phyloP scores from a whole-genome alignment of 2,113 vertebrate species.

The Proteles cristata region DNA sequence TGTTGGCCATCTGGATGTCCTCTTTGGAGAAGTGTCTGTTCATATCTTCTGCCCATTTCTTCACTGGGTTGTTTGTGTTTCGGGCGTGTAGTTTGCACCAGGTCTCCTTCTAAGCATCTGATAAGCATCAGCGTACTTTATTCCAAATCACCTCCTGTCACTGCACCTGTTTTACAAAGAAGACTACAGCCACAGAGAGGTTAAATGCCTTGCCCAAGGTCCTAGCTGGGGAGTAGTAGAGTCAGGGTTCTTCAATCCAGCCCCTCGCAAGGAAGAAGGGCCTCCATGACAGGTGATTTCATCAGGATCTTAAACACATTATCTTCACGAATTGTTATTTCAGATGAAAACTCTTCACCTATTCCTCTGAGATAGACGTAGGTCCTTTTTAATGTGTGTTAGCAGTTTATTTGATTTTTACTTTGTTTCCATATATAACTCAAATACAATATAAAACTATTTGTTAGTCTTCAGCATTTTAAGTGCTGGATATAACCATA shows the following conservation, averaged over 20 bases:
- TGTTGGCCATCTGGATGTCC: too few relatives aligned
- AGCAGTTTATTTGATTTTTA: slow-evolving; percentile 23
- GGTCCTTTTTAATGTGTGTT: slow-evolving; percentile 26
- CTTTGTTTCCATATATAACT: not conserved
- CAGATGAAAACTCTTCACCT: not conserved
- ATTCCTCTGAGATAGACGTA: not conserved
- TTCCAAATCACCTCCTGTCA: not conserved
- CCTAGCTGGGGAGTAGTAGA: not conserved
- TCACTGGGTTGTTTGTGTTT: too few relatives aligned
- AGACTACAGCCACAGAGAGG: not conserved
- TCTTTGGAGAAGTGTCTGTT: too few relatives aligned
- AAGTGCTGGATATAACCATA: not conserved
- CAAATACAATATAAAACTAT: slow-evolving; percentile 2
- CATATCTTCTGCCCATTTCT: too few relatives aligned
- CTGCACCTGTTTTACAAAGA: not conserved
- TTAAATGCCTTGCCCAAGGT: not conserved
- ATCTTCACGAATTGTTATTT: not conserved
- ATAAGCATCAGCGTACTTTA: not conserved
- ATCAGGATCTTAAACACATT: not conserved
- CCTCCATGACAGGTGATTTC: not conserved
- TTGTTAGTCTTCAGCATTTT: slow-evolving; percentile 1
- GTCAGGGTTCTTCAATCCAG: not conserved
- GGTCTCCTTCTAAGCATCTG: not conserved
- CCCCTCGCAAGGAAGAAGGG: not conserved
- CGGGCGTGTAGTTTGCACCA: too few relatives aligned